Base-by-base conservation (phyloP, 2,888 invertebrate genomes). In the Napeogenes inachia region DNA sequence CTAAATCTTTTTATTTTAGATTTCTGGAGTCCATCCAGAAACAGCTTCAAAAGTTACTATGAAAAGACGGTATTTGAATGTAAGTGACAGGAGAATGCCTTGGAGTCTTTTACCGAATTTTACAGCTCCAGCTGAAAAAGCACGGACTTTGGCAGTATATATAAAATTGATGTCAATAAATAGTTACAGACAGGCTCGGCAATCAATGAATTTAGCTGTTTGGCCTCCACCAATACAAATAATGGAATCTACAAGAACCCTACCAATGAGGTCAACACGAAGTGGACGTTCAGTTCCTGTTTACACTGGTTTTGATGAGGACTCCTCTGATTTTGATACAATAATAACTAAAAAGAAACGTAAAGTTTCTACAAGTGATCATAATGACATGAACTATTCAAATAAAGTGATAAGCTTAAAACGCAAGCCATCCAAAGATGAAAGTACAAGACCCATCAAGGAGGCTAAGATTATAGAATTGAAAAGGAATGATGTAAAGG, bases 171-270 rank as follows among this genome's bases (percentile, higher is more conserved):
- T 89, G 87, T 86, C 89, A 12, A 76, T 89, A 45, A 87, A 87
- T 61, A 85, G 73, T 58, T 87, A 90, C 67, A 78, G 80, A 3
- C 86, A 88, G 72, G 89, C 89, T 0, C 78, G 89, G 56, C 82
- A 82, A 65, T 81, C 83, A 33, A 72, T 80, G 2, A 82, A 78
- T 47, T 85, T 89, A 72, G 78, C 81, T 6, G 71, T 79, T 3
- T 90, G 89, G 89, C 87, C 89, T 3, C 85, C 87, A 50, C 85
- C 89, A 21, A 74, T 90, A 57, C 87, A 89, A 71, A 89, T 89
- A 66, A 73, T 88, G 38, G 89, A 89, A 70, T 77, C 86, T 45
- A 78, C 82, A 3, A 81, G 85, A 68, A 70, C 82, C 13, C 85
- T 82, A 66, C 85, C 89, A 2, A 64, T 81, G 3, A 75, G 89